phyloP scores from a whole-genome alignment of 2,888 invertebrate species.

The Sinelater perroti region DNA sequence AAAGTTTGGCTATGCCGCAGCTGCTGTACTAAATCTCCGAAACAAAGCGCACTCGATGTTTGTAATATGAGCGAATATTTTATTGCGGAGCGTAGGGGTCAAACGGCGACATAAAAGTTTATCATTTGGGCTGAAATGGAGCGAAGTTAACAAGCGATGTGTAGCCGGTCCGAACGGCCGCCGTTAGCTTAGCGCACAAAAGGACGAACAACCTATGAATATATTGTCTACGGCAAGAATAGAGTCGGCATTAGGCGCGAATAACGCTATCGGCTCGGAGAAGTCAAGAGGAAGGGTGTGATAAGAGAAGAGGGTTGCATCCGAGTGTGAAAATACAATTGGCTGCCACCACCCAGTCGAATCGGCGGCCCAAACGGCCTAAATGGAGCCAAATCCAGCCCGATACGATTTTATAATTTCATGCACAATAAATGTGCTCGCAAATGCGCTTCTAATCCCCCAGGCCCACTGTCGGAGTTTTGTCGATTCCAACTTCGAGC shows the following conservation, averaged over 20 bases:
- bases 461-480: neutral
- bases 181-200: slow-evolving; percentile 19
- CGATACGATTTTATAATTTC: slow-evolving; percentile 28
- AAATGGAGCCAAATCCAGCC: slow-evolving; percentile 29
- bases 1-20: too few relatives aligned
- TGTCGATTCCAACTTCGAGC: neutral
- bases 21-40: neutral
- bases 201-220: slow-evolving; percentile 28
- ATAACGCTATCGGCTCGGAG: slow-evolving; percentile 45
- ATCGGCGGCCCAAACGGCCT: slow-evolving; percentile 15
- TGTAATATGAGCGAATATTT: slow-evolving; percentile 15
- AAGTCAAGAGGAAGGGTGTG: slow-evolving; percentile 46
- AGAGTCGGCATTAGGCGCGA: slow-evolving; percentile 44
- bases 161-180: slow-evolving; percentile 20
- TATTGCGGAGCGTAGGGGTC: slow-evolving; percentile 15
- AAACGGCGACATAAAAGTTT: slow-evolving; percentile 16
- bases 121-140: slow-evolving; percentile 21
- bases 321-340: slow-evolving; percentile 40
- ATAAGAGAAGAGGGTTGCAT: slow-evolving; percentile 43
- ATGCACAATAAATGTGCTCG: slow-evolving; percentile 22
- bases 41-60: neutral
- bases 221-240: slow-evolving; percentile 44
- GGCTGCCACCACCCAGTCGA: slow-evolving; percentile 28
- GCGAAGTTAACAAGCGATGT: slow-evolving; percentile 23
- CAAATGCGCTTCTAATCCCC: slow-evolving; percentile 9